A percentile compares a stretch with the other conserved stretches of the same genome.
These are phyloP conservation scores for Smutsia gigantea DNA, from an alignment of 2,797 vertebrate genomes.

Conservation along the genomic window DNA sequence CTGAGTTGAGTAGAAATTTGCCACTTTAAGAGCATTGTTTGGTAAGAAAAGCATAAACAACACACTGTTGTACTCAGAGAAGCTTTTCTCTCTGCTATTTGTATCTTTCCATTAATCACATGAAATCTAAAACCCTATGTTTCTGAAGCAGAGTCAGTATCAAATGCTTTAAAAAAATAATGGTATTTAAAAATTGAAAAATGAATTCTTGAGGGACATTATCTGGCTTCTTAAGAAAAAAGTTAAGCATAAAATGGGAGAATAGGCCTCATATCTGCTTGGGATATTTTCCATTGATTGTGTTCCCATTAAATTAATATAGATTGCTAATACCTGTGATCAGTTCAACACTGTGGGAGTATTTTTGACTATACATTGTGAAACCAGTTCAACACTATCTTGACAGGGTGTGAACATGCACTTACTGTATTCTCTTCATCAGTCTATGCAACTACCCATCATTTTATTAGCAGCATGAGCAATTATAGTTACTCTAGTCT, in stretches of 20 bases:
- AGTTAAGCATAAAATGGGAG: background rate
- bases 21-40: background rate
- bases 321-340: background rate
- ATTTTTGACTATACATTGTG: background rate
- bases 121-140: background rate
- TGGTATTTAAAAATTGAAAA: conserved; percentile 44
- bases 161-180: conserved; percentile 18
- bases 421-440: background rate
- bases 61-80: background rate
- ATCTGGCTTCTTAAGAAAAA: background rate
- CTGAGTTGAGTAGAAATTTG: background rate
- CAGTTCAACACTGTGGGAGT: background rate
- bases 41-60: background rate
- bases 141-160: background rate
- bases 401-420: background rate
- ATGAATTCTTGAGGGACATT: background rate
- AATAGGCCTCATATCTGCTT: background rate
- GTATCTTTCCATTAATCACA: background rate
- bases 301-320: background rate
- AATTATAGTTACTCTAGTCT: background rate
- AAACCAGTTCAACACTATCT: background rate
- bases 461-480: background rate
- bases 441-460: background rate
- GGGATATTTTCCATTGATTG: background rate
- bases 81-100: background rate